A percentile compares a stretch with the other conserved stretches of the same genome.
Conservation (phyloP, 2,888 invertebrate species). For the Salticus scenicus region DNA sequence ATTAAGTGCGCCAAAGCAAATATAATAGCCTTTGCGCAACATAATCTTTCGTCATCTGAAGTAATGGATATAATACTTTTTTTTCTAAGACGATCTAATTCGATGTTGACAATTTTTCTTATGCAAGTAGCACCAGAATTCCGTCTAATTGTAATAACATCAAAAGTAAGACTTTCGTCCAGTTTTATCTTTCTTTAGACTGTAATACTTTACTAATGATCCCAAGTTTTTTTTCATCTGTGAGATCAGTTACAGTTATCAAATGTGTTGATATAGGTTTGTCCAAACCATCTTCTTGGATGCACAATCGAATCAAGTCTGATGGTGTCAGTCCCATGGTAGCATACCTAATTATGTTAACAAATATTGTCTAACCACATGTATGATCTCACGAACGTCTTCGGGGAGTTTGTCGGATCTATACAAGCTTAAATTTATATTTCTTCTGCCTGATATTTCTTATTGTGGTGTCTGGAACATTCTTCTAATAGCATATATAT, state of each 20-base stretch:
- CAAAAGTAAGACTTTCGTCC: background rate
- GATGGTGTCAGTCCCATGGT: background rate
- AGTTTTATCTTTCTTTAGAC: constrained; percentile 4
- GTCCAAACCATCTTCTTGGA: background rate
- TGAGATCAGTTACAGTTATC: background rate
- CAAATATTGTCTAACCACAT: background rate
- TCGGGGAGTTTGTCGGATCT: background rate
- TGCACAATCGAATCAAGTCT: background rate
- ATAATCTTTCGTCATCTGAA: background rate
- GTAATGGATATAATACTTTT: background rate
- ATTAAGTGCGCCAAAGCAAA: constrained; percentile 13
- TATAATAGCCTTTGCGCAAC: constrained; percentile 17
- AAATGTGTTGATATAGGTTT: background rate
- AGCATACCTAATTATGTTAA: background rate
- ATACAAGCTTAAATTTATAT: background rate
- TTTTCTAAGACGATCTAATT: background rate
- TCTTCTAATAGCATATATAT: background rate
- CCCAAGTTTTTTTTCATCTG: background rate
- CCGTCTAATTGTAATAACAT: background rate
- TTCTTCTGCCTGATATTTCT: background rate
- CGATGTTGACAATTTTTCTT: background rate
- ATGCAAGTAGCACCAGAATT: background rate
- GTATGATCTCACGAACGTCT: background rate
- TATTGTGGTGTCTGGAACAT: background rate
- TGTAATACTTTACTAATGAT: background rate